These are phyloP conservation scores for Equus przewalskii DNA, from an alignment of 2,113 vertebrate genomes.

Conservation along the genomic window DNA sequence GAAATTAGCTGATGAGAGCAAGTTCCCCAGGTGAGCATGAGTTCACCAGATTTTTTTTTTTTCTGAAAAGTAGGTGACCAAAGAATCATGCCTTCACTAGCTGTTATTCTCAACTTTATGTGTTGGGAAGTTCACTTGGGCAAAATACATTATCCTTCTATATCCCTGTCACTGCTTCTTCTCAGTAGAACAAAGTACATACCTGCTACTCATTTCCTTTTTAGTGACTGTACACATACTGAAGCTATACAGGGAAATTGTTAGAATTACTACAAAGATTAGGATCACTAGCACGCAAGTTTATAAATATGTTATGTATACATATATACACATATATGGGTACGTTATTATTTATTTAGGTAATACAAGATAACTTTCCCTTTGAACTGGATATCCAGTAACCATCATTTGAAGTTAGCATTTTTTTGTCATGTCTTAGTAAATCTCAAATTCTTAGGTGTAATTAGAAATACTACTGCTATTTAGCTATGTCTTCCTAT, in stretches of 20 bases:
- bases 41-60: conserved; percentile 71
- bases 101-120: conserved; percentile 48
- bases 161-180: background rate
- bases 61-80: conserved; percentile 54
- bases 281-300: background rate
- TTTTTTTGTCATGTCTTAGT: background rate
- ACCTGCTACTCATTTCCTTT: background rate
- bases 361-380: background rate
- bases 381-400: background rate
- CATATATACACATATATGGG: background rate
- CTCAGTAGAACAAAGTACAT: background rate
- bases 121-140: background rate
- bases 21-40: conserved; percentile 83
- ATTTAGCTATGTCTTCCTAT: background rate
- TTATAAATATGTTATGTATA: background rate
- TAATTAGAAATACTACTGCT: background rate
- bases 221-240: background rate
- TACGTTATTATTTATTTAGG: background rate
- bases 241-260: background rate
- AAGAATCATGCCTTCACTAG: conserved; percentile 50
- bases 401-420: background rate
- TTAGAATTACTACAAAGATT: conserved; percentile 7
- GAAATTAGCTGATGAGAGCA: conserved; percentile 86
- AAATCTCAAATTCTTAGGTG: background rate
- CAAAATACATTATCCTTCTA: background rate